phyloP scores from a whole-genome alignment of 1,140 invertebrate genomes.

The Tetragnatha versicolor region DNA sequence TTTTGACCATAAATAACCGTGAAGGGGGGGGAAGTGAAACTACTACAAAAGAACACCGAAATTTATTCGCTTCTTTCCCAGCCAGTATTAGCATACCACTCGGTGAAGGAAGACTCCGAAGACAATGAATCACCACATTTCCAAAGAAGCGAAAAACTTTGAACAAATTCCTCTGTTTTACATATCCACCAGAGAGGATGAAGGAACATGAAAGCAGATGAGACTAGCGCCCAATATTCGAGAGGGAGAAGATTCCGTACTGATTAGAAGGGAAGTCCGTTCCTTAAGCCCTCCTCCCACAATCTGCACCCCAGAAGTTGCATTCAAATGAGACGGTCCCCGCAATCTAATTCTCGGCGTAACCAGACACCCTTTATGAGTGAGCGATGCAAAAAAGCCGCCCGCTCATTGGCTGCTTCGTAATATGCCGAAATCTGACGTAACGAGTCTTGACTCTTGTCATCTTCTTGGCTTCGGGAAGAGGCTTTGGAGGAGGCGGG shows the following conservation, averaged over 20 bases:
- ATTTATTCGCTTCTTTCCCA: no score
- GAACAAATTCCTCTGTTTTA: no score
- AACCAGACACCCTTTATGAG: neutral
- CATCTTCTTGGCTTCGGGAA: conserved; percentile 4
- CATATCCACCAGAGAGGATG: neutral
- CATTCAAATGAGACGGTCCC: conserved; percentile 39
- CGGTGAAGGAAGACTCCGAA: no score
- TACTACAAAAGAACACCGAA: no score
- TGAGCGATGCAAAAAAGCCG: neutral
- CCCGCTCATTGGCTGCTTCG: no score
- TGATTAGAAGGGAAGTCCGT: conserved; percentile 25
- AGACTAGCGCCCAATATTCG: conserved; percentile 12
- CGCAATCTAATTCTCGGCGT: conserved; percentile 40
- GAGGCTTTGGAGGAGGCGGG: conserved; percentile 3
- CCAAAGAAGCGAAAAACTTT: no score
- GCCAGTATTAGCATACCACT: no score
- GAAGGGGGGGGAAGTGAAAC: no score
- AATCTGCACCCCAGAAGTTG: conserved; percentile 36
- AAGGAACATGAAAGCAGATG: neutral
- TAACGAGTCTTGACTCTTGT: conserved; percentile 29
- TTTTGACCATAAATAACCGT: no score
- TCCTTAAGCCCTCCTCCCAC: conserved; percentile 20
- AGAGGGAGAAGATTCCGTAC: conserved; percentile 21
- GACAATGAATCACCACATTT: no score
- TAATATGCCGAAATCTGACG: neutral